Evolutionary conservation across 2,113 vertebrate species (phyloP), one percentile per base, ranked within the genome.

Genomic region (Lontra canadensis): DNA sequence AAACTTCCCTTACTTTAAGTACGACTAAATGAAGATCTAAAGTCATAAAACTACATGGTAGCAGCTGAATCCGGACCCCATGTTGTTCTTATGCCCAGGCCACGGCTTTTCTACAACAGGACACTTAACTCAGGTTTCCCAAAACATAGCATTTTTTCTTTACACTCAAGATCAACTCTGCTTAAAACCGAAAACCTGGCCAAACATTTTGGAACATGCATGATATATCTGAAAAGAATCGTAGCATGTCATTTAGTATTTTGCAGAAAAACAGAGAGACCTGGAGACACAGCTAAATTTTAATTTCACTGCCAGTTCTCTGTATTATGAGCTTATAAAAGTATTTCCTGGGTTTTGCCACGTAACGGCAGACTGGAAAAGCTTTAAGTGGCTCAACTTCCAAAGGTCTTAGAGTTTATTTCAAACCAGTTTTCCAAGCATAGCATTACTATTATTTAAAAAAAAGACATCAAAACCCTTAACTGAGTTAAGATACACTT

Each of bases 401-500:
- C 65, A 97, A 80, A 97, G 57, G 47, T 92, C 96, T 97, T 90
- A 97, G 55, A 85, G 36, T 94, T 97, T 44, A 95, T 96, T 90
- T 96, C 4, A 67, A 97, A 96, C 94, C 83, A 95, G 83, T 96
- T 95, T 98, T 98, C 90, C 96, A 98, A 98, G 96, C 97, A 99
- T 96, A 99, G 91, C 95, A 98, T 94, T 97, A 96, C 42, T 98
- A 98, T 90, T 98, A 96, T 98, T 97, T 86, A 98, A 94, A 98
- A 63, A 44, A 18, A 93, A 97, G 98, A 98, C 98, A 99, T 98
- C 98, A 98, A 98, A 99, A 98, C 98, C 99, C 99, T 99, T 98
- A 99, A 99, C 98, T 98, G 98, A 99, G 98, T 99, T 98, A 99
- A 99, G 97, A 98, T 98, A 99, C 98, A 99, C 98, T 98, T 98